Evolutionary conservation across 2,888 invertebrate genomes (phyloP), one percentile per base, ranked within the genome.

Genomic region (Kuschelorhynchus macadamiae): DNA sequence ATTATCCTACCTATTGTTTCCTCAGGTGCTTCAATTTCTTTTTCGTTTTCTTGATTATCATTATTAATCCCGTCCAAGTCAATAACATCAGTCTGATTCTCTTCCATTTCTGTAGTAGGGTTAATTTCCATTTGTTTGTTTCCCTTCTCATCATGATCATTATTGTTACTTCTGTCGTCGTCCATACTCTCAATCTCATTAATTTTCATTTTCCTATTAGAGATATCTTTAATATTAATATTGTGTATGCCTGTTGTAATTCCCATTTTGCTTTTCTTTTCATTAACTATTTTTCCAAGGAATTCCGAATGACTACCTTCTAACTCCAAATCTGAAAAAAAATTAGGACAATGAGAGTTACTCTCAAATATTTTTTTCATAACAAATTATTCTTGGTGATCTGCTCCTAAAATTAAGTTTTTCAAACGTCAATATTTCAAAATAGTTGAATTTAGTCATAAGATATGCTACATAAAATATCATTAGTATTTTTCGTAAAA

Each of bases 331-430:
- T n/a, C n/a, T n/a, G n/a, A n/a, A n/a, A n/a, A 46, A 11, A 46
- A 46, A 46, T 18, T 46, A 9, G 14, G 46, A 46, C n/a, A n/a
- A 46, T 3, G 14, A 46, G 46, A 46, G 46, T 46, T 46, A 46
- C 14, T 46, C 8, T n/a, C 46, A 9, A 46, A 16, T 46, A 46
- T 46, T 46, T 46, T 46, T 46, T 18, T 18, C 21, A 46, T n/a
- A 9, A 18, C 25, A 46, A 12, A 46, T n/a, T n/a, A 18, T 20
- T 25, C 25, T 5, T 7, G 25, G 16, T 49, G 25, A 17, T 2
- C 33, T 33, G 14, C 21, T 20, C 52, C 32, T 2, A 18, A 36
- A 39, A 30, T 18, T 14, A 36, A n/a, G n/a, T n/a, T n/a, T n/a
- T n/a, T n/a, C n/a, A n/a, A n/a, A n/a, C n/a, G n/a, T n/a, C n/a